Percentiles rank a stretch among this genome's conserved stretches.
phyloP scores from a whole-genome alignment of 2,888 invertebrate species.

The Rotaria sp. region DNA sequence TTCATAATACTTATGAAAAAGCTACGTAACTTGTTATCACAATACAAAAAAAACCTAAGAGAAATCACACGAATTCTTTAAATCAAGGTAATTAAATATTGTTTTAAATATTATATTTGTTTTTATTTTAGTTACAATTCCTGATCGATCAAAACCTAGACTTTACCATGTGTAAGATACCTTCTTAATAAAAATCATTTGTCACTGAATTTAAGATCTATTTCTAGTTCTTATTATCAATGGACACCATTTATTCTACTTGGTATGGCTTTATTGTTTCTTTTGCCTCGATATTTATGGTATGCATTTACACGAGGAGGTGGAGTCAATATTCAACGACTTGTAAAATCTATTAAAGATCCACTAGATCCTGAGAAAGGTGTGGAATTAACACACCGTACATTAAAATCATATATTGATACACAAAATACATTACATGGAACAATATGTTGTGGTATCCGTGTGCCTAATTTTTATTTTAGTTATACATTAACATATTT shows the following conservation, averaged over 20 bases:
- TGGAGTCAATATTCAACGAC: not conserved
- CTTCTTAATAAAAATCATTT: not conserved
- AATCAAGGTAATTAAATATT: no score
- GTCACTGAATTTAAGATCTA: not conserved
- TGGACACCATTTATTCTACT: not conserved
- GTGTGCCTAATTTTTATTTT: not conserved
- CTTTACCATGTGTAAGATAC: not conserved
- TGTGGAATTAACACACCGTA: not conserved
- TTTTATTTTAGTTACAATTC: not conserved
- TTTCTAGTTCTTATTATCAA: not conserved
- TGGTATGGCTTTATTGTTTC: not conserved
- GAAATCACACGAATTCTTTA: no score
- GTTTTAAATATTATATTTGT: not conserved
- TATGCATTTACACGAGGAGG: not conserved
- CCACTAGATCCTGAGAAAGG: not conserved
- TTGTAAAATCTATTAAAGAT: not conserved
- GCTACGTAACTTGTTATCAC: no score
- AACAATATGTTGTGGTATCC: not conserved
- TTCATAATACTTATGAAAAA: no score
- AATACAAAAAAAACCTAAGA: no score
- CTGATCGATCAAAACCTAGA: not conserved
- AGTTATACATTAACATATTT: not conserved
- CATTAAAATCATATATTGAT: not conserved
- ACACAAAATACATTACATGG: not conserved
- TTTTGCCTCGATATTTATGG: not conserved